Evolutionary conservation across 53 echinoderm and acorn worm genomes (phyloP).

Genomic region (Stichopus horrens): DNA sequence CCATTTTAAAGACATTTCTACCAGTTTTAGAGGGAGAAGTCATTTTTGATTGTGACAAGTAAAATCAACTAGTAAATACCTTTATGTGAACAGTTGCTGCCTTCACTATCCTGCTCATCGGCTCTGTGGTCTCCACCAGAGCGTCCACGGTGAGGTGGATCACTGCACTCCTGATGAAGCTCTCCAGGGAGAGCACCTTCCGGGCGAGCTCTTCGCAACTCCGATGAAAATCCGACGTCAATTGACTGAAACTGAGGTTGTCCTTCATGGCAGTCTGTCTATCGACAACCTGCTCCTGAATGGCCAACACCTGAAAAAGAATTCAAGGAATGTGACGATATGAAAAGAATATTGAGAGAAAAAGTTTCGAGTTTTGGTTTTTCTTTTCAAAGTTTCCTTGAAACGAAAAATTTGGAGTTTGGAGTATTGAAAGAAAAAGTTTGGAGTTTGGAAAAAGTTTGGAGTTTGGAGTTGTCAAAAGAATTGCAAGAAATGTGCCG

Average conservation of each 20-base stretch:
- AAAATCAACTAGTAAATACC: too few species aligned
- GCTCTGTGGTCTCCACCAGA: conserved; percentile 84
- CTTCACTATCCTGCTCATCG: conserved; percentile 84
- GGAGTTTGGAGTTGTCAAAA: too few species aligned
- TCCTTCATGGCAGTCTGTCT: conserved; percentile 49
- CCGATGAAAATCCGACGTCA: conserved; percentile 60
- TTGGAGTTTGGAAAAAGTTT: too few species aligned
- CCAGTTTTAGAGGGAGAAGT: too few species aligned
- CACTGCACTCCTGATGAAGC: conserved; percentile 68
- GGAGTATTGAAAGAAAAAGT: too few species aligned
- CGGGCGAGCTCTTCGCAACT: conserved; percentile 78
- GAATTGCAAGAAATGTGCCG: too few species aligned
- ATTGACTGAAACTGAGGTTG: conserved; percentile 73
- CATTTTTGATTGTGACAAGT: too few species aligned
- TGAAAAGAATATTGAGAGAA: too few species aligned
- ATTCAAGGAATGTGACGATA: too few species aligned
- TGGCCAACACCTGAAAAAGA: conserved; percentile 5
- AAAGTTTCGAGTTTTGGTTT: too few species aligned
- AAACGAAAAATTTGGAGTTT: too few species aligned
- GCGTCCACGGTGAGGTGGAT: conserved; percentile 77
- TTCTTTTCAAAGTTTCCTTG: too few species aligned
- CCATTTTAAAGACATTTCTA: background rate
- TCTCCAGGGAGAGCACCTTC: conserved; percentile 72
- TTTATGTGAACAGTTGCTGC: conserved; percentile 74
- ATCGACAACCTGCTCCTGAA: conserved; percentile 2